Evolutionary conservation across 2,797 vertebrate genomes (phyloP), one percentile per base, ranked within the genome.

Genomic region (Pantherophis alleghaniensis): DNA sequence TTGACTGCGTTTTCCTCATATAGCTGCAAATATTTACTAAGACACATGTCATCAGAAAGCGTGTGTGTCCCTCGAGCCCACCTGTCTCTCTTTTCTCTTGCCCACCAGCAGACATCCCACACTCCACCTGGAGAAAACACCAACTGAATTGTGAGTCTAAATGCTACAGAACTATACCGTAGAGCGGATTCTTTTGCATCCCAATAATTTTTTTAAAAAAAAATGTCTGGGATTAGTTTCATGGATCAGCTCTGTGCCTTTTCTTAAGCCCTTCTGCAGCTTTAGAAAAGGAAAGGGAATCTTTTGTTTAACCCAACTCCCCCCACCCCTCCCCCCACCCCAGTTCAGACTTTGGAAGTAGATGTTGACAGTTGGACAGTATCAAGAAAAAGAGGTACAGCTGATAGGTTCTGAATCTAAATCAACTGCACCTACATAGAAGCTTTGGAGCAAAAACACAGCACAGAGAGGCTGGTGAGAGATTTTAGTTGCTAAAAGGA

Each of bases 331-430:
- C 47, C 6, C 6, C 2, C 14, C 16, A 7, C 32, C 63, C 4
- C 4, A 13, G 14, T 14, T 55, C 69, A 91, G 5, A 28, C 0
- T 1, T 90, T 92, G 91, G 42, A 88, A 60, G 61, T 37, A 92
- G 91, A 89, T 93, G 63, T 83, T 89, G 55, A 92, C 60, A 42
- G 83, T 3, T 88, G 24, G 56, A 92, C 2, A 0, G 0, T 12
- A 2, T 0, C 0, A 83, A 87, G 69, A 63, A 6, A 7, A 28
- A 24, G 18, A 42, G 24, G 0, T n/a, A 83, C 92, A 86, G 53
- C 83, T 90, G 89, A 95, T 87, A 83, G 87, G 87, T 91, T 79
- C 37, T 66, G 90, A 94, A 47, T 95, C 74, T 92, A 74, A 56
- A 1, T 0, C 53, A 86, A 42, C 92, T 2, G 42, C 22, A 32